Evolutionary conservation across 2,888 invertebrate species (phyloP).

Genomic region (Drosophila lacicola): DNA sequence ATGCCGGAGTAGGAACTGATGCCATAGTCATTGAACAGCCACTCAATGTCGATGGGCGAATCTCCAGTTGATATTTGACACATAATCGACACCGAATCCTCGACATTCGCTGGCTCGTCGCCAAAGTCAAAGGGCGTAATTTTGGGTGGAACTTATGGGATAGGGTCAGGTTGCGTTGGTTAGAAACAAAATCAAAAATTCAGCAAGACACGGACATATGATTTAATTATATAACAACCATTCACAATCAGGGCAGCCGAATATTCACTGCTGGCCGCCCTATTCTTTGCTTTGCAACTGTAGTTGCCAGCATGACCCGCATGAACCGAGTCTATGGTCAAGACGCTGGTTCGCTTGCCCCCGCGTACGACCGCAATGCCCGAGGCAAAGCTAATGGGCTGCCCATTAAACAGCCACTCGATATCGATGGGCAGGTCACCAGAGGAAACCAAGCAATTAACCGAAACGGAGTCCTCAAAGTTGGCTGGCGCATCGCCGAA

Average conservation of each 20-base stretch:
- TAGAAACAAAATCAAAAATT: constrained; percentile 35
- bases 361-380: constrained; percentile 87
- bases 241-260: constrained; percentile 90
- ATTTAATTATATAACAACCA: constrained; percentile 84
- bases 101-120: constrained; percentile 89
- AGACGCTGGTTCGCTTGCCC: constrained; percentile 87
- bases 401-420: constrained; percentile 88
- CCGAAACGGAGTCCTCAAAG: constrained; percentile 89
- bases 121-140: constrained; percentile 92
- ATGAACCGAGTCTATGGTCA: constrained; percentile 89
- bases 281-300: constrained; percentile 90
- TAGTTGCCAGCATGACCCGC: constrained; percentile 91
- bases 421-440: constrained; percentile 89
- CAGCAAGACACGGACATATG: not conserved
- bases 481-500: constrained; percentile 90
- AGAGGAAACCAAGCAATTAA: constrained; percentile 89
- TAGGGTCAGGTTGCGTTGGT: constrained; percentile 1
- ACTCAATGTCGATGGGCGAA: constrained; percentile 88
- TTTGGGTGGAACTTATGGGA: constrained; percentile 84
- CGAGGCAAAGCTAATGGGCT: constrained; percentile 84
- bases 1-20: constrained; percentile 83
- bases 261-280: constrained; percentile 86
- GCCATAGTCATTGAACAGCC: constrained; percentile 86
- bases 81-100: constrained; percentile 89
- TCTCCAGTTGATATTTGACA: constrained; percentile 90